These are phyloP conservation scores for Yoshiicerus persimilis DNA, from an alignment of 1,140 invertebrate genomes.

Conservation along the genomic window DNA sequence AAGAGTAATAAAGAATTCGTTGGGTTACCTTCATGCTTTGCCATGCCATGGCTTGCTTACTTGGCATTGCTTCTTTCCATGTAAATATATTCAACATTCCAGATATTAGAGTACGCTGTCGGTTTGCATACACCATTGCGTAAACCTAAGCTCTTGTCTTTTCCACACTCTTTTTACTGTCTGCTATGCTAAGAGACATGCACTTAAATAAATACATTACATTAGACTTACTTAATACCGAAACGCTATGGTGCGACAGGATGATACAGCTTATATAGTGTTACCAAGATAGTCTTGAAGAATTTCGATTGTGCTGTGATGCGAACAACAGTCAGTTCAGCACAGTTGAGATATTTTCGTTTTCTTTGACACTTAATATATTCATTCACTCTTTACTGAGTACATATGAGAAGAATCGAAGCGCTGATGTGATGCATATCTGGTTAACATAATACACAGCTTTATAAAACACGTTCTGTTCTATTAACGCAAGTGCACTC, in stretches of 20 bases:
- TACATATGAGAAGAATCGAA: not conserved
- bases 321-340: not conserved
- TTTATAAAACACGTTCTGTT: not conserved
- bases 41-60: not conserved
- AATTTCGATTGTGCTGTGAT: not conserved
- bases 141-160: not conserved
- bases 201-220: not conserved
- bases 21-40: constrained; percentile 10
- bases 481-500: not conserved
- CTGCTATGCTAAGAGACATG: not conserved
- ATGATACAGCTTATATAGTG: not conserved
- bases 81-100: constrained; percentile 5
- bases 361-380: not conserved
- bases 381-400: not conserved
- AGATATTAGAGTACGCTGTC: not conserved
- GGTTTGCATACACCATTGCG: not conserved
- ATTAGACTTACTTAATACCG: not conserved
- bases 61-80: not conserved
- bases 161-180: not conserved
- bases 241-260: too few relatives aligned
- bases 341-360: not conserved
- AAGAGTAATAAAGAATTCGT: constrained; percentile 11
- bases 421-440: not conserved
- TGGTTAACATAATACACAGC: not conserved
- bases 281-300: not conserved